Evolutionary conservation across 1,140 invertebrate species (phyloP), one percentile per base, ranked within the genome.

Genomic region (Ruditapes philippinarum): DNA sequence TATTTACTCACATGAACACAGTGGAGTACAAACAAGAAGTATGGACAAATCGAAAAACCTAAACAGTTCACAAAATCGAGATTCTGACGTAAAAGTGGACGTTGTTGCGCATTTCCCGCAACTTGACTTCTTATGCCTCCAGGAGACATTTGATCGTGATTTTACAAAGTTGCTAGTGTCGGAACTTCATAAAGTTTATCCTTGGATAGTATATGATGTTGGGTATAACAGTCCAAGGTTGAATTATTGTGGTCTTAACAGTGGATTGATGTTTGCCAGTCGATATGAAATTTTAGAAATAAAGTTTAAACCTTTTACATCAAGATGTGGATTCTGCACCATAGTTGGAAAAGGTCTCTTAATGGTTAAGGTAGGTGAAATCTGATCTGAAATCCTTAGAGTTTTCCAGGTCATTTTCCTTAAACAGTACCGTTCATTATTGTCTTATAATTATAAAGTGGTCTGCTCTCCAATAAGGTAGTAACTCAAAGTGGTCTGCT

Each of bases 221-320:
- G 94, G 92, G 12, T 88, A 88, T 22, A 82, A 80, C 62, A 87
- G 83, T 60, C 51, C 86, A 0, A 89, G 33, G n/a, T 90, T 68
- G 38, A 94, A 95, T 80, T 74, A 70, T 28, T 94, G 90, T 82
- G 57, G 91, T 14, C 73, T 94, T 0, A 95, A 95, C 91, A 96
- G 95, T 89, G 96, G 96, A 3, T 91, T 96, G 31, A 93, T 96
- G 90, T 89, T 96, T 89, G 95, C 95, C 1, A 95, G 95, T 85
- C 92, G 92, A 82, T 95, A 95, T 89, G 92, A 93, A 54, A 95
- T 96, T 33, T 28, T 93, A n/a, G 92, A 93, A 49, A 93, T 90
- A 19, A 90, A 94, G 45, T 96, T 96, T 89, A 93, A 94, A 57
- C 84, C 89, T 22, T 96, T 93, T 84, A 79, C 89, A 36, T 60